Conservation (phyloP, 2,113 vertebrate species). For the Terrapene triunguis region DNA sequence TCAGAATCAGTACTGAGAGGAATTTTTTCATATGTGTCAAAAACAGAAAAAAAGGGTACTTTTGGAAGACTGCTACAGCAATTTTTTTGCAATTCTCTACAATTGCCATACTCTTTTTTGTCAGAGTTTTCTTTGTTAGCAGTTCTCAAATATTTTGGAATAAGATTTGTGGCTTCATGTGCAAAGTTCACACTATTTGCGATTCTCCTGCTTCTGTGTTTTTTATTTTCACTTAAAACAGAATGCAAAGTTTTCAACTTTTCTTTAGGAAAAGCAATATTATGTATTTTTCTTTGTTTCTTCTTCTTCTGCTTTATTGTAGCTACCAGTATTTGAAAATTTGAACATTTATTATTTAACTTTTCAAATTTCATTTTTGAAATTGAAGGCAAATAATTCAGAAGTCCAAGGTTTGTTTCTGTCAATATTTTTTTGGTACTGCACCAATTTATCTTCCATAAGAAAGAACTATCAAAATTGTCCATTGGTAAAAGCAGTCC, state of each 20-base stretch:
- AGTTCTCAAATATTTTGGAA: not conserved
- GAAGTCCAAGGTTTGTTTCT: not conserved
- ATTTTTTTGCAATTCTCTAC: slow-evolving; percentile 7
- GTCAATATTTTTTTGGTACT: slow-evolving; percentile 21
- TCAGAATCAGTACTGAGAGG: slow-evolving; percentile 69
- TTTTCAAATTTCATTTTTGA: slow-evolving; percentile 3
- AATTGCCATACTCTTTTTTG: not conserved
- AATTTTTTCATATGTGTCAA: slow-evolving; percentile 84
- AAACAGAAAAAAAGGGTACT: slow-evolving; percentile 52
- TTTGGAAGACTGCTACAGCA: not conserved
- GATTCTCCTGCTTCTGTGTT: not conserved
- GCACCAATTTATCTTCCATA: not conserved
- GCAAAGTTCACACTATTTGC: not conserved
- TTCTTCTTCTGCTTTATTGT: not conserved
- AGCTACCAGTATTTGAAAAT: not conserved
- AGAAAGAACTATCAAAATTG: not conserved
- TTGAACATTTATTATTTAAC: not conserved
- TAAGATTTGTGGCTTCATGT: not conserved
- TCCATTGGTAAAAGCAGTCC: not conserved
- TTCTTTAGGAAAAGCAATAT: not conserved
- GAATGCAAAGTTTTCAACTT: not conserved
- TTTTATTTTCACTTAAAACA: slow-evolving; percentile 16
- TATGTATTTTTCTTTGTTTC: not conserved
- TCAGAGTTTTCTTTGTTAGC: not conserved
- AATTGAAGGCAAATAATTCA: not conserved